Evolutionary conservation across 1,140 invertebrate genomes (phyloP), one percentile per base, ranked within the genome.

Genomic region (Apis laboriosa): DNA sequence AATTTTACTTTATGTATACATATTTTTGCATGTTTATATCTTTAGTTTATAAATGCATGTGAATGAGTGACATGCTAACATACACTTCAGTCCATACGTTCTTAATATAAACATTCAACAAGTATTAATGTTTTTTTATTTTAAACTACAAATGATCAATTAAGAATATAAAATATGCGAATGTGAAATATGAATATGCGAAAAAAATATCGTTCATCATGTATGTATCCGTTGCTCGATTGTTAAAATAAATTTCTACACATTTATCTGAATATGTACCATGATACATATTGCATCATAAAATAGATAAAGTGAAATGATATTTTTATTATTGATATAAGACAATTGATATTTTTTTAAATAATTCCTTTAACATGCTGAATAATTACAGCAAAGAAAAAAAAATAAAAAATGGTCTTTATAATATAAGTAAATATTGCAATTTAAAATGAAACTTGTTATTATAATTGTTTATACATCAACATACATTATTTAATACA

Each of bases 1-100:
- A 64, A 77, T 77, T 17, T 80, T 80, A 80, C n/a, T 74, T 61
- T 74, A 56, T 55, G 56, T 80, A 74, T 80, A 80, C 78, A 81
- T 49, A 72, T 49, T 79, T 78, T 78, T 77, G 51, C 67, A 72
- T 73, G 34, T 43, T 19, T 72, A 24, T 83, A 71, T 24, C 51
- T 56, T 83, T 80, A 83, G 21, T 56, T 73, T 17, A 53, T 73
- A 63, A 56, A 66, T 43, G 67, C 43, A 55, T 49, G 43, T 17
- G 60, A 72, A 28, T 58, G 34, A 72, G 55, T 83, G n/a, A 34
- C 43, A 63, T 43, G 19, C 68, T 15, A 60, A 17, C 12, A 64
- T 24, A 28, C 15, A n/a, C 28, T 21, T 51, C 53, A 53, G 1
- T 80, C 13, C 7, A 49, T 53, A 5, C 12, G 8, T 71, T 58